phyloP scores from a whole-genome alignment of 2,113 vertebrate species.

The Ctenomys sociabilis region DNA sequence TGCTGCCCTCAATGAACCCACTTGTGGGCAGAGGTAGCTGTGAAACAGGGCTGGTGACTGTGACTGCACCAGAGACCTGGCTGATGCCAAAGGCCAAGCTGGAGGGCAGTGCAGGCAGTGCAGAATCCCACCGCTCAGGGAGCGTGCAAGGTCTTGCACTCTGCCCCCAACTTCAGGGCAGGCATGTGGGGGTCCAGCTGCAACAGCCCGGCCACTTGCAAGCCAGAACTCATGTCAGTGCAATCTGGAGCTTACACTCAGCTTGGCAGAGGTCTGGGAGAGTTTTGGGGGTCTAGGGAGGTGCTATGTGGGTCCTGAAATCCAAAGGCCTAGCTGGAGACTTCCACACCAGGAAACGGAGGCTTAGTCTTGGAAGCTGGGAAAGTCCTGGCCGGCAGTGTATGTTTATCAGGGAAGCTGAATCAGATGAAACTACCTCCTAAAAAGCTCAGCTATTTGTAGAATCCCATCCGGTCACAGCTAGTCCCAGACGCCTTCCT shows the following conservation, averaged over 20 bases:
- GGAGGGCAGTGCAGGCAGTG: not conserved
- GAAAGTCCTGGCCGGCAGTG: slow-evolving; percentile 68
- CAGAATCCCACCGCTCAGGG: not conserved
- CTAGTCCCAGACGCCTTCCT: slow-evolving; percentile 8
- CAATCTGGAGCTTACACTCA: not conserved
- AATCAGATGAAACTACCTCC: slow-evolving; percentile 66
- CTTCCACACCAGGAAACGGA: slow-evolving; percentile 23
- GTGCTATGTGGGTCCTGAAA: not conserved
- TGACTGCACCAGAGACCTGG: not conserved
- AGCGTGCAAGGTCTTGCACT: not conserved
- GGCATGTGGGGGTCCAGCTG: not conserved
- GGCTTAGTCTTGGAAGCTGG: slow-evolving; percentile 46
- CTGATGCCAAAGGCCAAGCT: not conserved
- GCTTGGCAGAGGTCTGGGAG: accelerated
- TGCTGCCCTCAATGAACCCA: not conserved
- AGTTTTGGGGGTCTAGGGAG: not conserved
- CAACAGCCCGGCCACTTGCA: accelerated
- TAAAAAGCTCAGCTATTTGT: slow-evolving; percentile 63
- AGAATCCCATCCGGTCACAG: slow-evolving; percentile 57
- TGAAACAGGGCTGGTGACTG: not conserved
- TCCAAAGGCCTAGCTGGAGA: not conserved
- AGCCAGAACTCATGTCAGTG: not conserved
- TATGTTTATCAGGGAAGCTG: slow-evolving; percentile 78
- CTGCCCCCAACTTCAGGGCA: not conserved
- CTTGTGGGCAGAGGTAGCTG: not conserved